These are phyloP conservation scores for Phrixothrix hirtus DNA, from an alignment of 2,888 invertebrate genomes.

Conservation along the genomic window DNA sequence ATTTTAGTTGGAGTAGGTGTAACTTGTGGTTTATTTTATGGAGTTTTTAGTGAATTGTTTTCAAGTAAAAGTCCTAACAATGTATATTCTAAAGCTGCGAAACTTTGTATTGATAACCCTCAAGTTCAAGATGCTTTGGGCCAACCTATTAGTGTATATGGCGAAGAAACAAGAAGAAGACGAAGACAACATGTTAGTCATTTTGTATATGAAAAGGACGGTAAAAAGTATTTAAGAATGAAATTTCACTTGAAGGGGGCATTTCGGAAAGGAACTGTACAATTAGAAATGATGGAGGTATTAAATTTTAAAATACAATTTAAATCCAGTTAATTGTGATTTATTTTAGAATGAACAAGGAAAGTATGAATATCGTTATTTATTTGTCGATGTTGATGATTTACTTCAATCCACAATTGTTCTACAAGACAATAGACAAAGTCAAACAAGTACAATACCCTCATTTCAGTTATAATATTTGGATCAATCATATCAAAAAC, in stretches of 20 bases:
- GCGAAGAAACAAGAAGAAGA: slow-evolving; percentile 83
- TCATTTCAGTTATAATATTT: neutral
- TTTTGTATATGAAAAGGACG: slow-evolving; percentile 73
- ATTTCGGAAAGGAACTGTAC: slow-evolving; percentile 79
- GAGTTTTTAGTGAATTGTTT: slow-evolving; percentile 84
- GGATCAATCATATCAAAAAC: too few species aligned
- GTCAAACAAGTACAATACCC: neutral
- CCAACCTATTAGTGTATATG: slow-evolving; percentile 86
- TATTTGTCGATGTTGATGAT: slow-evolving; percentile 82
- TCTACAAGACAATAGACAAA: slow-evolving; percentile 72
- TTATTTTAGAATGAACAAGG: slow-evolving; percentile 72
- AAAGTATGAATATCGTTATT: slow-evolving; percentile 78
- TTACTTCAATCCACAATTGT: slow-evolving; percentile 74
- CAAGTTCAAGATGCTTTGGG: slow-evolving; percentile 83
- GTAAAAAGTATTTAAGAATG: slow-evolving; percentile 81
- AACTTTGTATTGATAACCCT: slow-evolving; percentile 74
- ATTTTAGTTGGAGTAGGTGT: slow-evolving; percentile 80
- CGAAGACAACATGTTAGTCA: slow-evolving; percentile 84
- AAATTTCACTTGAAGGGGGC: slow-evolving; percentile 87
- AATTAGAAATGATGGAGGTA: slow-evolving; percentile 85
- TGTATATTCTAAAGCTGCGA: slow-evolving; percentile 78
- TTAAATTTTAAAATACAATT: too few species aligned
- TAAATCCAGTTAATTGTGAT: too few species aligned
- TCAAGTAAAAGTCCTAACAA: slow-evolving; percentile 86
- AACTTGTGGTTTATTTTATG: slow-evolving; percentile 80